A percentile compares a stretch with the other conserved stretches of the same genome.
These are phyloP conservation scores for Epinephelus malabaricus DNA, from an alignment of 2,797 vertebrate genomes.

Conservation along the genomic window DNA sequence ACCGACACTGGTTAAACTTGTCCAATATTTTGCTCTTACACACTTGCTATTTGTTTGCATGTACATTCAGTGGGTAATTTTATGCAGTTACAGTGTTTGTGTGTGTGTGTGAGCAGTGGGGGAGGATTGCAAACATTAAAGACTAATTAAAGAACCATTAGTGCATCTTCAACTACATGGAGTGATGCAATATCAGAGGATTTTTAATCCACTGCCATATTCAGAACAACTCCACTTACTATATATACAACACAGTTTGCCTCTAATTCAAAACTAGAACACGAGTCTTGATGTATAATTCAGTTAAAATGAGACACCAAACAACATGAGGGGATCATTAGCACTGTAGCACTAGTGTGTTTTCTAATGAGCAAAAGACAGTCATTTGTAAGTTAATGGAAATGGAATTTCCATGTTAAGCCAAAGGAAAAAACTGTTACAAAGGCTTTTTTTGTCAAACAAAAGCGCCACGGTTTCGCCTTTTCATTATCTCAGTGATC, in stretches of 20 bases:
- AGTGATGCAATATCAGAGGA: constrained; percentile 48
- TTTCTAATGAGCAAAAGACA: constrained; percentile 75
- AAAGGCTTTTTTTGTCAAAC: constrained; percentile 44
- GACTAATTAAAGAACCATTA: constrained; percentile 75
- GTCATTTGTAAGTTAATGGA: constrained; percentile 81
- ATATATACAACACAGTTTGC: background rate
- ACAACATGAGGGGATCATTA: constrained; percentile 59
- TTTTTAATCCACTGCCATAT: constrained; percentile 48
- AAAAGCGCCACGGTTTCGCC: constrained; percentile 40
- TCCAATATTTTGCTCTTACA: background rate
- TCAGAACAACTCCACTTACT: background rate
- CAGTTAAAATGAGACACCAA: constrained; percentile 40
- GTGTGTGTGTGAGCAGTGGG: constrained; percentile 28
- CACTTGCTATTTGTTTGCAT: background rate
- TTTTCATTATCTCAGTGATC: constrained; percentile 72
- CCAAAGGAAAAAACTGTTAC: constrained; percentile 32
- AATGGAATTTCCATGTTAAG: constrained; percentile 72
- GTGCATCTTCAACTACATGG: constrained; percentile 35
- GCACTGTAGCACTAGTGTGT: constrained; percentile 22
- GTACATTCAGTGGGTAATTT: constrained; percentile 51
- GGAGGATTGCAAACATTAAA: constrained; percentile 58
- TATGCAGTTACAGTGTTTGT: constrained; percentile 16
- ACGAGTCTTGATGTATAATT: constrained; percentile 45
- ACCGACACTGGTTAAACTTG: background rate
- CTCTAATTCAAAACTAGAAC: constrained; percentile 25